A percentile compares a stretch with the other conserved stretches of the same genome.
Conservation (phyloP, 2,113 vertebrate species). For the Pelmatolapia mariae region DNA sequence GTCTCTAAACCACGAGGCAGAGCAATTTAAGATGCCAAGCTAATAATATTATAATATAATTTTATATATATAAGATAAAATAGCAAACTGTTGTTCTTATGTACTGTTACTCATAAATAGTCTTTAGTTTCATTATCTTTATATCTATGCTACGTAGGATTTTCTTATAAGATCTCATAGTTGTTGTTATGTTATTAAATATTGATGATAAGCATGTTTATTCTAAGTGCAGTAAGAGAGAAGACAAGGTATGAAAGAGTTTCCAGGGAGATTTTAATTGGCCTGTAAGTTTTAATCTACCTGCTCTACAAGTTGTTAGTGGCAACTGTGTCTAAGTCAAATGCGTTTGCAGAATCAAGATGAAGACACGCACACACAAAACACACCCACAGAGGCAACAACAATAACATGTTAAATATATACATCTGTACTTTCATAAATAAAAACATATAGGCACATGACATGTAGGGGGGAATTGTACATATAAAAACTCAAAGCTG, state of each 20-base stretch:
- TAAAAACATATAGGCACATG: neutral
- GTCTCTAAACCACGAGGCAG: neutral
- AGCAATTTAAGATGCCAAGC: neutral
- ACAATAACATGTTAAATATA: neutral
- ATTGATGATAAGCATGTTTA: neutral
- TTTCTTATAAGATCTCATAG: neutral
- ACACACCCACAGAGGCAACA: neutral
- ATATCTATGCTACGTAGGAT: neutral
- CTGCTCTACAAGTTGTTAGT: conserved; percentile 42
- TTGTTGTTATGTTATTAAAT: neutral
- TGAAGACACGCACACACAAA: neutral
- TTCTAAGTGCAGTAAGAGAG: neutral
- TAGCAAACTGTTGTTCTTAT: neutral
- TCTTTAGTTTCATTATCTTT: neutral
- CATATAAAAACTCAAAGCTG: neutral
- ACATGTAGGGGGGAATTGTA: neutral
- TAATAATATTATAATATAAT: neutral
- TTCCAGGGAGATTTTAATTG: conserved; percentile 50
- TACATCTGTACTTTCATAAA: neutral
- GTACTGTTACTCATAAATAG: neutral
- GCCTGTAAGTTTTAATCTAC: conserved; percentile 51
- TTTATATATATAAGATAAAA: neutral
- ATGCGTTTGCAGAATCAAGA: neutral
- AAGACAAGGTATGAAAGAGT: neutral
- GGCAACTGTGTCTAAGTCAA: conserved; percentile 37